Conservation (phyloP, 2,797 vertebrate species). For the Tapirus indicus region DNA sequence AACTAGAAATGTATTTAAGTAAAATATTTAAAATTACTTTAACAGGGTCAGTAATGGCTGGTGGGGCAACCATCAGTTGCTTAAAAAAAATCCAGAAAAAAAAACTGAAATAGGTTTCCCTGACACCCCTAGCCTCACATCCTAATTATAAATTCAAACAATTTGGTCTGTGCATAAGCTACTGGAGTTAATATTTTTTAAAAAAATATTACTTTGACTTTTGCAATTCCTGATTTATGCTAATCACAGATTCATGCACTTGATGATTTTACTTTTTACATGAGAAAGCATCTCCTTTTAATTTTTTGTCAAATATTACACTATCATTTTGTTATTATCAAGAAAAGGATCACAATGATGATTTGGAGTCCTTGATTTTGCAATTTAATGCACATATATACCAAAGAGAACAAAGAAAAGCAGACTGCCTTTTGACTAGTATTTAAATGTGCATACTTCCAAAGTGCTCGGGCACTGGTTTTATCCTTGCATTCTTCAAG, state of each 20-base stretch:
- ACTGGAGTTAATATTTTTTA: conserved; percentile 16
- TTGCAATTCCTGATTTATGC: not conserved
- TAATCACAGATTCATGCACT: conserved; percentile 5
- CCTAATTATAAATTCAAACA: conserved; percentile 47
- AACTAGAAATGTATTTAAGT: conserved; percentile 11
- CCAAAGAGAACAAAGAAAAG: not conserved
- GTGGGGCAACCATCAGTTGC: not conserved
- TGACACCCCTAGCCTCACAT: not conserved
- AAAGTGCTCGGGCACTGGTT: not conserved
- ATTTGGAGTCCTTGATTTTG: conserved; percentile 33
- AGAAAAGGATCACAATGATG: not conserved
- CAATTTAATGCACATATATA: not conserved
- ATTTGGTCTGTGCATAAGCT: not conserved
- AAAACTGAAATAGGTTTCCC: not conserved
- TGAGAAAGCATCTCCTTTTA: not conserved
- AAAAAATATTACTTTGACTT: not conserved
- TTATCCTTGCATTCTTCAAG: conserved; percentile 18
- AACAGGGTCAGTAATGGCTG: not conserved
- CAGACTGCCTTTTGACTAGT: not conserved
- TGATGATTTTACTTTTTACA: conserved; percentile 44
- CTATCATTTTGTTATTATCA: not conserved
- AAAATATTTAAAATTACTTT: conserved; percentile 49
- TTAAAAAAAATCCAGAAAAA: not conserved
- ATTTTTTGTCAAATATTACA: conserved; percentile 36
- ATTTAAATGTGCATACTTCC: conserved; percentile 21